Base-by-base conservation (phyloP, 53 echinoderm and acorn worm genomes). In the Apostichopus leukothele region DNA sequence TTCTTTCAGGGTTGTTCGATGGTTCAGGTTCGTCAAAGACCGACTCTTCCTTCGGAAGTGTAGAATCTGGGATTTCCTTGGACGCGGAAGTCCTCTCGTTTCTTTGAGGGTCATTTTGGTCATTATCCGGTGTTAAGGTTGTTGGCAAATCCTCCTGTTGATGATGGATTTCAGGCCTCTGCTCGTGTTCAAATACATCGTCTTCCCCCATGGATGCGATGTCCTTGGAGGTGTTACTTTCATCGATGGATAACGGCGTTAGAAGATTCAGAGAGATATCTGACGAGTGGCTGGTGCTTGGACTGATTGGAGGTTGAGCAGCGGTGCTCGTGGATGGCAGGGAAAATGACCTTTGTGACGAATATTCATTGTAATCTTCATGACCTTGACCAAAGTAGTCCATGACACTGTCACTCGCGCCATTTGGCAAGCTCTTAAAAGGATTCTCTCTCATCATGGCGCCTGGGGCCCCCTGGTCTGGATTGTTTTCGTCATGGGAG, bases 401-500 rank as follows among this genome's bases (percentile, higher is more conserved):
- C 10, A 67, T 22, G 9, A 67, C 67, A 1, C 67, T 39, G 18
- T 25, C 66, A 39, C 77, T 52, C 13, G 25, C 77, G 8, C 9
- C 7, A 14, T 50, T 27, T 11, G 85, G 67, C 12, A 76, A 21
- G 26, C 77, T 39, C 7, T 14, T 76, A 52, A 25, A 76, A 50
- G 85, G 22, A 18, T 67, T 85, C 14, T 27, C 66, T 7, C 12
- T 50, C 10, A 7, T 39, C 7, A 25, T 22, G 5, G 22, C 14
- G 21, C 39, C 50, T 13, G 50, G 23, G 50, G 1, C 39, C 52
- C 13, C 77, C 7, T 52, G 50, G 0, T 51, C 52, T 51, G 51
- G 26, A 52, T 50, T 88, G 80, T 87, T 93, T 13, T 92, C 92
- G 0, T 89, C 85, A 39, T 96, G 96, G 0, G 92, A 92, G 53